Conservation (phyloP, 2,797 vertebrate genomes). For the Furcifer pardalis region DNA sequence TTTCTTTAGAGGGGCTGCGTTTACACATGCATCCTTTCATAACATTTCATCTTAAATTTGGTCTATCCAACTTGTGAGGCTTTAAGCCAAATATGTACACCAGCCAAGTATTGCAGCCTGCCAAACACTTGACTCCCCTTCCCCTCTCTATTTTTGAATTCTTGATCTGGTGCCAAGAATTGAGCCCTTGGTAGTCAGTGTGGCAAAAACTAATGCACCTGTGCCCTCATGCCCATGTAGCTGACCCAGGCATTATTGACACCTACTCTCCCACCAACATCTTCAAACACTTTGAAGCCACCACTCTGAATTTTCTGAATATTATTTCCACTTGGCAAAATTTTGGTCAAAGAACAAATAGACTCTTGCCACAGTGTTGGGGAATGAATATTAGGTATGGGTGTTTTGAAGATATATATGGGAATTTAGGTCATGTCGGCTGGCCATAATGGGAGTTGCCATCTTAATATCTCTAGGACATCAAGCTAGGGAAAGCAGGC, state of each 20-base stretch:
- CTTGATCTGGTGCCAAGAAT: neutral
- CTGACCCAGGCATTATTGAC: neutral
- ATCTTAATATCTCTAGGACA: neutral
- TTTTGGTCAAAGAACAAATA: neutral
- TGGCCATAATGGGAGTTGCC: neutral
- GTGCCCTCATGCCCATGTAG: neutral
- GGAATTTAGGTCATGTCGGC: neutral
- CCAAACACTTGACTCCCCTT: neutral
- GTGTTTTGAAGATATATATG: neutral
- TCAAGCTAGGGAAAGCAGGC: neutral
- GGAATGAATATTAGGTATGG: too few relatives aligned
- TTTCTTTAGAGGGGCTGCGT: neutral
- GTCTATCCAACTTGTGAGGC: neutral
- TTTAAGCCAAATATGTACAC: slow-evolving; percentile 3
- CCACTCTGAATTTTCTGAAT: neutral
- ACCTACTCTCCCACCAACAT: neutral
- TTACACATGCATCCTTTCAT: neutral
- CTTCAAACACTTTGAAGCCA: neutral
- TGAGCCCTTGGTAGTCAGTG: neutral
- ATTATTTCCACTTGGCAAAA: neutral
- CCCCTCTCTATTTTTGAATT: too few relatives aligned
- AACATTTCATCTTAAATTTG: slow-evolving; percentile 5
- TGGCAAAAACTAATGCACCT: neutral
- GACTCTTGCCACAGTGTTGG: neutral
- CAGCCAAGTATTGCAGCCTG: neutral